phyloP scores from a whole-genome alignment of 2,113 vertebrate genomes.

The Lutjanus erythropterus region DNA sequence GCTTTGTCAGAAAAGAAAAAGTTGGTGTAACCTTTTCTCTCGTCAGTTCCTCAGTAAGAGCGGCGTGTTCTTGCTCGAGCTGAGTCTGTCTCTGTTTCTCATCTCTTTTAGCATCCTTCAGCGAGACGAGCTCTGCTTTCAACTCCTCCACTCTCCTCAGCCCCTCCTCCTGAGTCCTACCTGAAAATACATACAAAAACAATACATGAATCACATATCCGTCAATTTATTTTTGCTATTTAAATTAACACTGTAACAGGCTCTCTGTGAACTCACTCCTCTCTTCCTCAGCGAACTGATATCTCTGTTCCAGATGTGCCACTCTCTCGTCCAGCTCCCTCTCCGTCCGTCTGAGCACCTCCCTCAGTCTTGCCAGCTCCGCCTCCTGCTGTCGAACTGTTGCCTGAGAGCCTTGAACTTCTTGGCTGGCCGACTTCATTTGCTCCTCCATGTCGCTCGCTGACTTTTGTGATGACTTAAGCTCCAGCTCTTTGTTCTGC shows the following conservation, averaged over 20 bases:
- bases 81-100: constrained; percentile 78
- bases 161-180: constrained; percentile 80
- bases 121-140: constrained; percentile 81
- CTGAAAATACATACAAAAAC: constrained; percentile 53
- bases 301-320: constrained; percentile 86
- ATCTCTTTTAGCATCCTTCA: constrained; percentile 81
- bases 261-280: constrained; percentile 84
- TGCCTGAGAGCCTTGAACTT: constrained; percentile 82
- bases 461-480: constrained; percentile 54
- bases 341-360: constrained; percentile 85
- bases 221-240: background rate
- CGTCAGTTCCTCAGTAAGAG: constrained; percentile 80
- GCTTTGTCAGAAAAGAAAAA: background rate
- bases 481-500: constrained; percentile 59
- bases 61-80: constrained; percentile 82
- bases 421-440: constrained; percentile 80
- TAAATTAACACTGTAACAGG: too few species aligned
- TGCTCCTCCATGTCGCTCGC: constrained; percentile 80
- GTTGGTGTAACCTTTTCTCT: constrained; percentile 87
- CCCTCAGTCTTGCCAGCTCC: constrained; percentile 84
- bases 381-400: constrained; percentile 78
- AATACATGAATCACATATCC: background rate
- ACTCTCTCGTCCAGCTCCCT: constrained; percentile 85
- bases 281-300: constrained; percentile 87
- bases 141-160: constrained; percentile 80